Conservation (phyloP, 2,113 vertebrate genomes). For the Patagioenas fasciata region DNA sequence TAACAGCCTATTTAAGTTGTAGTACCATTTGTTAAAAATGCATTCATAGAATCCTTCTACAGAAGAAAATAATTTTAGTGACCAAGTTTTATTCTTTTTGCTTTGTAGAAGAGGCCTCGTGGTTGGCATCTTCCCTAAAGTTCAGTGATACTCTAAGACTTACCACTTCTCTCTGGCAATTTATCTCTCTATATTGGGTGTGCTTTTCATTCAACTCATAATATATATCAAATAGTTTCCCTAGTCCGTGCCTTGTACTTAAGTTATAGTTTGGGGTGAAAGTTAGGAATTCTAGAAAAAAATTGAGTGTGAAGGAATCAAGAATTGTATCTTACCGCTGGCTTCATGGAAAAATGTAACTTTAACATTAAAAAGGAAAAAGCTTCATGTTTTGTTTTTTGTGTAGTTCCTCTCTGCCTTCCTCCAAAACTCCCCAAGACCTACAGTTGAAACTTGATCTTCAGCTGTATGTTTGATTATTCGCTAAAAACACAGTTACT, state of each 20-base stretch:
- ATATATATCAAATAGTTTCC: neutral
- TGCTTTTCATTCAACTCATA: neutral
- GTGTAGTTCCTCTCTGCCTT: too few relatives aligned
- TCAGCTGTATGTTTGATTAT: neutral
- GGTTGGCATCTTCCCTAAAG: neutral
- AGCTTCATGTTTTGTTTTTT: neutral
- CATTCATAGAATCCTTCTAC: neutral
- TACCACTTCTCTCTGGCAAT: neutral
- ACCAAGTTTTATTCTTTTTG: neutral
- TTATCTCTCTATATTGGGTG: neutral
- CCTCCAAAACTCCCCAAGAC: neutral
- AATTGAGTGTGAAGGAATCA: neutral
- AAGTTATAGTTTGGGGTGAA: neutral
- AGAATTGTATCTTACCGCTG: neutral
- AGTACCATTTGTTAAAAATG: neutral
- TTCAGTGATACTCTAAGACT: neutral
- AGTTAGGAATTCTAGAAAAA: neutral
- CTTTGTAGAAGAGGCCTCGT: neutral
- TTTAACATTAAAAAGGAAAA: neutral
- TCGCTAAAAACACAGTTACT: neutral
- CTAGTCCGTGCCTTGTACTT: neutral
- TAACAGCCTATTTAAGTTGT: neutral
- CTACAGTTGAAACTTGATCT: neutral
- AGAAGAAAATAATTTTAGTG: neutral
- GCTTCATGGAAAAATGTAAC: neutral